Evolutionary conservation across 2,797 vertebrate genomes (phyloP), one percentile per base, ranked within the genome.

Genomic region (Erpetoichthys calabaricus): DNA sequence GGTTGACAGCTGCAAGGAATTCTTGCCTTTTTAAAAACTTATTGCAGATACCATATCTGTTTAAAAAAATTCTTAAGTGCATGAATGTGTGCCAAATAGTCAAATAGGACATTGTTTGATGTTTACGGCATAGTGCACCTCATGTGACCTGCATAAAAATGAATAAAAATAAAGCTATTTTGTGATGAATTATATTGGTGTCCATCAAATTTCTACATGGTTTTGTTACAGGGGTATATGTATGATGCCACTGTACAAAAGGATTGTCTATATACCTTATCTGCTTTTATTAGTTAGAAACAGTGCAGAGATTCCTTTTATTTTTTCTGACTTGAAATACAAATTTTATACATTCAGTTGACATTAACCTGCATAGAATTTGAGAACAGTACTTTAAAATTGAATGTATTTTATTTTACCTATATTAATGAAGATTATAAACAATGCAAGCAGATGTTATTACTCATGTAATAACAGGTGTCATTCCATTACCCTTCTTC

Each of bases 151-250:
- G 62, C 63, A 63, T 70, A 46, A 64, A 58, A 25, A 25, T 25
- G 25, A 25, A 25, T 25, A 25, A 64, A 57, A 74, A 75, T 75
- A 70, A 73, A 78, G 60, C 63, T 60, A 67, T 77, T 73, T 74
- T 73, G 68, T 52, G 62, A 70, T 61, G 45, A 67, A 60, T 45
- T 50, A 57, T 58, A 60, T 57, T 65, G 67, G 50, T 9, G 9
- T 5, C 50, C 5, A 54, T 54, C 5, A 42, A 43, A 6, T 54
- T 54, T 54, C 10, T 54, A 7, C 53, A 54, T n/a, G 42, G 53
- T 42, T 5, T 51, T 9, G n/a, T 9, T 51, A 5, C 41, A 5
- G n/a, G 50, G 5, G 50, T n/a, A 51, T 51, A 50, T 51, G 5
- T 51, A 51, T 51, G 3, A 25, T 51, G 50, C 8, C 25, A 25